These are phyloP conservation scores for Salvator merianae DNA, from an alignment of 2,113 vertebrate genomes.

Conservation along the genomic window DNA sequence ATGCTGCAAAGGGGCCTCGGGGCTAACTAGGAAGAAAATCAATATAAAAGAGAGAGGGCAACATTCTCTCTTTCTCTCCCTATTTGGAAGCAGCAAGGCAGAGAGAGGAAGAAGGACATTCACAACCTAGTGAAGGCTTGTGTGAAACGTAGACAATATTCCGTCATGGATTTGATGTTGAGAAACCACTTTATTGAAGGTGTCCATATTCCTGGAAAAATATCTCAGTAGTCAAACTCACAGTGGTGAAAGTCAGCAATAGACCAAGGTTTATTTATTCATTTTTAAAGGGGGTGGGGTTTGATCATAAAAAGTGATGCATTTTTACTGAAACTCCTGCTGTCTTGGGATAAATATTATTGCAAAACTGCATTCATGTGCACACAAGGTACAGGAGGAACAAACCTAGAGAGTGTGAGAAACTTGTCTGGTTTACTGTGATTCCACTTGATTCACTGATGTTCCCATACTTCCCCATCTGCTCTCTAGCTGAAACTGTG, in stretches of 20 bases:
- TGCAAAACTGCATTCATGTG: conserved; percentile 52
- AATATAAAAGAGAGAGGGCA: neutral
- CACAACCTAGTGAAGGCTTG: conserved; percentile 55
- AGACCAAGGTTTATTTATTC: too few relatives aligned
- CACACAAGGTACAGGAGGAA: neutral
- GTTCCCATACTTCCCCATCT: neutral
- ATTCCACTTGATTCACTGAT: neutral
- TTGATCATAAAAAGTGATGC: too few relatives aligned
- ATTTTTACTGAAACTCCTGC: conserved; percentile 44
- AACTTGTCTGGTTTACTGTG: neutral
- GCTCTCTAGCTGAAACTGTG: neutral
- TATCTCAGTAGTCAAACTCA: too few relatives aligned
- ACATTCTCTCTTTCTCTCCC: neutral
- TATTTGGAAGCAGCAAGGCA: conserved; percentile 56
- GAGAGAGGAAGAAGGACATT: conserved; percentile 32
- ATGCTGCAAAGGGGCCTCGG: neutral
- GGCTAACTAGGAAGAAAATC: conserved; percentile 1
- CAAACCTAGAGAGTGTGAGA: too few relatives aligned
- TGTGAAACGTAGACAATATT: conserved; percentile 63
- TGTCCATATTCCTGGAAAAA: conserved; percentile 7
- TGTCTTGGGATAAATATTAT: conserved; percentile 60
- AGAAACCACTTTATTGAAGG: conserved; percentile 50
- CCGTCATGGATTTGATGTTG: conserved; percentile 55
- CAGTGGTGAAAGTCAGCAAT: neutral
- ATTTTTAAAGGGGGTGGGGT: too few relatives aligned